These are phyloP conservation scores for Selenia dentaria DNA, from an alignment of 2,888 invertebrate species.

Conservation along the genomic window DNA sequence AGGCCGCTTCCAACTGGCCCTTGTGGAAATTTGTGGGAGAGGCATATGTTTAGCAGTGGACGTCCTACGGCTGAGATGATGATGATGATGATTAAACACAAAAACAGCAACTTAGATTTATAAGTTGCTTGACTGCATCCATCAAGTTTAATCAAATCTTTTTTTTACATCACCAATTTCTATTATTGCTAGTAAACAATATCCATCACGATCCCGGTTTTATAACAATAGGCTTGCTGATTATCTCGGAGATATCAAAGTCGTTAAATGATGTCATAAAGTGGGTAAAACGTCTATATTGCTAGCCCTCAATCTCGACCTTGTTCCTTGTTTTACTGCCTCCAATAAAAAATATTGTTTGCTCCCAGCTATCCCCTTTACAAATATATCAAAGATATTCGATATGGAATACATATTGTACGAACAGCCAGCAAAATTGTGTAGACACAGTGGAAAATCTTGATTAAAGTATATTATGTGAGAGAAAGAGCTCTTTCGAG, in stretches of 20 bases:
- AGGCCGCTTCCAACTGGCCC: too few species aligned
- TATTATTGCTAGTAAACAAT: not conserved
- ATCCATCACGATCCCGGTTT: not conserved
- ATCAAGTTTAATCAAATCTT: not conserved
- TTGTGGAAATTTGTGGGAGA: too few species aligned
- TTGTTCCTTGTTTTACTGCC: conserved; percentile 17
- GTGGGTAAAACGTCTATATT: conserved; percentile 17
- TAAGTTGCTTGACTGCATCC: too few species aligned
- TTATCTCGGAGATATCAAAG: conserved; percentile 13
- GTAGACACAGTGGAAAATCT: not conserved
- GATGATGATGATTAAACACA: not conserved
- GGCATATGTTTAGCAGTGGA: too few species aligned
- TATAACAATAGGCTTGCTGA: conserved; percentile 15
- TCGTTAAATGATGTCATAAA: conserved; percentile 22
- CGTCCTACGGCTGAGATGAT: too few species aligned
- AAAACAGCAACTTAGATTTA: too few species aligned
- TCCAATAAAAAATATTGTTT: conserved; percentile 23
- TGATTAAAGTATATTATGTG: not conserved
- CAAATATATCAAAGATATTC: conserved; percentile 7
- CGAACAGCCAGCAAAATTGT: not conserved
- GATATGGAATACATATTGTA: conserved; percentile 6
- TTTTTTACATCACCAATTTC: not conserved
- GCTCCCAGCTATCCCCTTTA: conserved; percentile 11
- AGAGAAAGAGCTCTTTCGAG: too few species aligned
- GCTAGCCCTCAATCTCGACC: conserved; percentile 15